These are phyloP conservation scores for Parambassis ranga DNA, from an alignment of 2,797 vertebrate species.

Conservation along the genomic window DNA sequence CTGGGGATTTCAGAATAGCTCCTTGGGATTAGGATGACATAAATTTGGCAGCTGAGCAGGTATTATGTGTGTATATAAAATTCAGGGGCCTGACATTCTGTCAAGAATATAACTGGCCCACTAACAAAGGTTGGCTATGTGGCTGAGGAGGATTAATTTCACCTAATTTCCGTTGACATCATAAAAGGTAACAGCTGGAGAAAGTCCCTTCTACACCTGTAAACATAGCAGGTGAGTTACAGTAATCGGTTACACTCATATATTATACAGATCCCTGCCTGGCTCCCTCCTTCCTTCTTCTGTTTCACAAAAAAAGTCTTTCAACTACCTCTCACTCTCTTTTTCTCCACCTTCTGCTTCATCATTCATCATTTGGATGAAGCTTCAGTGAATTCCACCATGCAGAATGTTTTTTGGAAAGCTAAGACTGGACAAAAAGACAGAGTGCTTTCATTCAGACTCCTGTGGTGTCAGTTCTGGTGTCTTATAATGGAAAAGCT, in stretches of 20 bases:
- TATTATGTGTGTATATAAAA: slow-evolving; percentile 23
- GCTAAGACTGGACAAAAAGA: background rate
- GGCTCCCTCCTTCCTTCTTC: slow-evolving; percentile 13
- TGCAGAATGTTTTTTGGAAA: slow-evolving; percentile 17
- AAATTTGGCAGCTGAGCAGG: slow-evolving; percentile 22
- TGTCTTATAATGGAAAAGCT: slow-evolving; percentile 8
- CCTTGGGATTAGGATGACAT: slow-evolving; percentile 45
- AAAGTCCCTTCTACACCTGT: background rate
- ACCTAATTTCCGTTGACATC: slow-evolving; percentile 16
- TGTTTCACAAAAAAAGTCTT: slow-evolving; percentile 37
- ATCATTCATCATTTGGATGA: slow-evolving; percentile 22
- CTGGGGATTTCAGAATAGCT: slow-evolving; percentile 36
- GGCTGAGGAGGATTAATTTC: slow-evolving; percentile 16
- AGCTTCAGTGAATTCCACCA: slow-evolving; percentile 23
- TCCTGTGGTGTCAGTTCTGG: slow-evolving; percentile 5
- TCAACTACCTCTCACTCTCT: slow-evolving; percentile 22
- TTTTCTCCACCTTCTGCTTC: slow-evolving; percentile 12
- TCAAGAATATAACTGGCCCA: slow-evolving; percentile 18
- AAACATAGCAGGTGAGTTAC: slow-evolving; percentile 8
- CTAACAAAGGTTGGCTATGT: slow-evolving; percentile 12
- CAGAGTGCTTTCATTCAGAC: background rate
- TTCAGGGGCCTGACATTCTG: slow-evolving; percentile 4
- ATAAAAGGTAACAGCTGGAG: slow-evolving; percentile 9
- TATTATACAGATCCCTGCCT: slow-evolving; percentile 29
- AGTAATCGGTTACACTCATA: slow-evolving; percentile 28